phyloP scores from a whole-genome alignment of 2,113 vertebrate genomes.

The Hepsetus odoe region DNA sequence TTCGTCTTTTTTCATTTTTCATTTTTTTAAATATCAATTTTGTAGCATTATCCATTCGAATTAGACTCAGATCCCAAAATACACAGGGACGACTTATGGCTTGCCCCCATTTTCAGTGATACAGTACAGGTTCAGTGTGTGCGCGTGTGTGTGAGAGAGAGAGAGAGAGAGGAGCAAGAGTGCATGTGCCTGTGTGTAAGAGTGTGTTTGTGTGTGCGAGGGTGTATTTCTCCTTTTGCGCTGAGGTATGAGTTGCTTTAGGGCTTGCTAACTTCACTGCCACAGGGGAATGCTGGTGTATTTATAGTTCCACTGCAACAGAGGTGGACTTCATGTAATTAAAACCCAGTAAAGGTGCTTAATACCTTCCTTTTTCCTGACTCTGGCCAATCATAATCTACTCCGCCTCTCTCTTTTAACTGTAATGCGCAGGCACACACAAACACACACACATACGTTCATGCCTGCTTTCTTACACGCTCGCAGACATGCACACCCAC shows the following conservation, averaged over 20 bases:
- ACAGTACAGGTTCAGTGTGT: constrained; percentile 43
- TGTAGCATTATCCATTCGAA: constrained; percentile 74
- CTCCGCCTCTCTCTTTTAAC: constrained; percentile 50
- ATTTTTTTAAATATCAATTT: constrained; percentile 25
- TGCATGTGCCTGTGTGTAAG: constrained; percentile 36
- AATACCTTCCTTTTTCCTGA: constrained; percentile 63
- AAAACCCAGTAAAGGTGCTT: constrained; percentile 69
- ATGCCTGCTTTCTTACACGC: constrained; percentile 43
- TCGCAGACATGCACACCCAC: constrained; percentile 47
- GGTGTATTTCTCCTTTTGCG: constrained; percentile 50
- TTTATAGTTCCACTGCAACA: constrained; percentile 65
- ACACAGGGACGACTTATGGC: constrained; percentile 65
- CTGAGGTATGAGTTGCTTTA: constrained; percentile 54
- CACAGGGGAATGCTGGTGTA: constrained; percentile 62
- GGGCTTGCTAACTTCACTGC: constrained; percentile 55
- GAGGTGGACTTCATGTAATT: constrained; percentile 71
- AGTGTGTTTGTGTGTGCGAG: constrained; percentile 37
- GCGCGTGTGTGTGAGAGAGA: constrained; percentile 4
- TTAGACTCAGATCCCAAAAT: constrained; percentile 72
- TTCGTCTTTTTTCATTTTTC: constrained; percentile 32
- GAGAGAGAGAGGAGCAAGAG: background rate
- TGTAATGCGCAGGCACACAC: constrained; percentile 33
- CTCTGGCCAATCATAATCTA: constrained; percentile 48
- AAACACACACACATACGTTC: constrained; percentile 23
- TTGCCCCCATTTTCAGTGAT: constrained; percentile 70